These are phyloP conservation scores for Hyperoodon ampullatus DNA, from an alignment of 2,113 vertebrate species.

Conservation along the genomic window DNA sequence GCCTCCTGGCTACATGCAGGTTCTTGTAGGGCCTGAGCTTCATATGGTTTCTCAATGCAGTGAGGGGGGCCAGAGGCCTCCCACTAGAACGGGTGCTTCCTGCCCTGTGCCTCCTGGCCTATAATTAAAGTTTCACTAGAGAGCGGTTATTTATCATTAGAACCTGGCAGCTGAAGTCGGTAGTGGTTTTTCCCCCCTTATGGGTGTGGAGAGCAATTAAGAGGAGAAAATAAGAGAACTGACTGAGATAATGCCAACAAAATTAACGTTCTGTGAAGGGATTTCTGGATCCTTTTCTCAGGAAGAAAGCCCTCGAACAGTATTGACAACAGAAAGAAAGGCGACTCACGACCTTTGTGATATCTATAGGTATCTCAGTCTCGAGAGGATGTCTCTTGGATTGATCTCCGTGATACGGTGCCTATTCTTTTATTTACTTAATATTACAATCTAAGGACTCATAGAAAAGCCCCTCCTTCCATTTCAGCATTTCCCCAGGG, in stretches of 20 bases:
- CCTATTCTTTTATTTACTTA: not conserved
- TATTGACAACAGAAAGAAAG: not conserved
- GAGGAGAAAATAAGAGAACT: slow-evolving; percentile 6
- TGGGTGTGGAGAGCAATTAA: slow-evolving; percentile 73
- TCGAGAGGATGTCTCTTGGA: not conserved
- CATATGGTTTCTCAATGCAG: not conserved
- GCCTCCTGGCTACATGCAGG: not conserved
- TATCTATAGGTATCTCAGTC: accelerated
- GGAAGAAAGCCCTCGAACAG: not conserved
- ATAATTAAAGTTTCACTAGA: slow-evolving; percentile 77
- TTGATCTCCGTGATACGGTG: not conserved
- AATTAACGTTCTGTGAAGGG: not conserved
- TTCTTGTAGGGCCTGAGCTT: not conserved
- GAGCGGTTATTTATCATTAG: slow-evolving; percentile 67
- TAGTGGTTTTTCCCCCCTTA: not conserved
- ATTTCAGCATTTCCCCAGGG: accelerated
- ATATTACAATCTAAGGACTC: not conserved
- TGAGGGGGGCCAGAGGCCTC: slow-evolving; percentile 11
- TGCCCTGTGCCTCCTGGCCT: slow-evolving; percentile 4
- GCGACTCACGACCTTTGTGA: accelerated
- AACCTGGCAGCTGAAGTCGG: slow-evolving; percentile 72
- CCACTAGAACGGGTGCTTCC: not conserved
- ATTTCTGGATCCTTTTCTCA: not conserved
- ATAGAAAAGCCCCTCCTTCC: not conserved
- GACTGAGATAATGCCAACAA: not conserved